Base-by-base conservation (phyloP, 2,113 vertebrate genomes). In the Grantiella picta region DNA sequence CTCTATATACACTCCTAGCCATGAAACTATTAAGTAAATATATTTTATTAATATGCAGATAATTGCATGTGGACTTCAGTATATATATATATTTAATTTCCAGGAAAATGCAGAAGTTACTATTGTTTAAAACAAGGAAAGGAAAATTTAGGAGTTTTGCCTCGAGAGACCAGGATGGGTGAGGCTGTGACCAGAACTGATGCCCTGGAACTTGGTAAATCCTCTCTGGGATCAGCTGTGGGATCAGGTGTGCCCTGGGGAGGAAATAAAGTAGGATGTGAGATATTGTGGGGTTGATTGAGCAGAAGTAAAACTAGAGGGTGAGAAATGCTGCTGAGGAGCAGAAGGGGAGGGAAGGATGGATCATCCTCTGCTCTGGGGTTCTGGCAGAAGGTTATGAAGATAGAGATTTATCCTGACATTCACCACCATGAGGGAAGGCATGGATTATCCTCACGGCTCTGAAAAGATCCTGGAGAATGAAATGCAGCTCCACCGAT, bases 181-280 rank as follows among this genome's bases (percentile, higher is more conserved):
- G 50, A 40, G 72, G 47, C 42, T 44, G 42, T 17, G 18, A 44
- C 42, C 42, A 44, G 42, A 65, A n/a, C 2, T 8, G 45, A 18
- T 53, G 25, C 5, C 11, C 57, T 57, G 31, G 21, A 12, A 10
- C 14, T 63, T 2, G 6, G 31, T 7, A 0, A 5, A 0, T 44
- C 7, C 5, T 27, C 17, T 2, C 4, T 11, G 36, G 63, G 45
- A n/a, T 53, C 66, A 88, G 56, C 82, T 70, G 59, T 36, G 64
- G 38, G 38, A 38, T 38, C 38, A 38, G 38, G 38, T 44, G 52
- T 7, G 59, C 25, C 23, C 17, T 17, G 38, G 15, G 38, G 38
- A 25, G 20, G 9, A 17, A 60, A 5, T 38, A 2, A 68, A 31
- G 27, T 3, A 59, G 36, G 9, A 14, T n/a, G 40, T 29, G 47